Percentiles rank a stretch among this genome's conserved stretches.
Evolutionary conservation across 2,797 vertebrate genomes (phyloP).

Genomic region (Valencia hispanica): DNA sequence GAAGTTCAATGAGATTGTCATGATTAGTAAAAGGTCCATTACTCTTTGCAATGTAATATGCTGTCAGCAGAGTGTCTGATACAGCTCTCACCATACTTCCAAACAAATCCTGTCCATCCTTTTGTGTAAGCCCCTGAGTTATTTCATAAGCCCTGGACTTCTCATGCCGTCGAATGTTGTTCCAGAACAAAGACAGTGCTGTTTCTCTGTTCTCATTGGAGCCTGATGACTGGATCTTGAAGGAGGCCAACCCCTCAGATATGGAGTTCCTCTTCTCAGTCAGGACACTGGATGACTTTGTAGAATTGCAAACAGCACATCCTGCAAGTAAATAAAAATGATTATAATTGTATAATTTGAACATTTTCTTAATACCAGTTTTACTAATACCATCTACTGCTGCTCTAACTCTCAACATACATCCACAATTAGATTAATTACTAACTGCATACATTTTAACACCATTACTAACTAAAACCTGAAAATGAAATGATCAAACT

Average conservation of each 20-base stretch:
- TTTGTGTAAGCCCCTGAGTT: background rate
- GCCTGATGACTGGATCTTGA: too few species aligned
- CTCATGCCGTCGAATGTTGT: background rate
- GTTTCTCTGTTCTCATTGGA: background rate
- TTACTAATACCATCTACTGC: background rate
- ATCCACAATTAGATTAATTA: background rate
- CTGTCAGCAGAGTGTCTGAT: too few species aligned
- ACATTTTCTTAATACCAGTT: background rate
- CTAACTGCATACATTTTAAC: background rate
- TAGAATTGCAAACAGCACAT: background rate
- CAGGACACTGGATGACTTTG: background rate
- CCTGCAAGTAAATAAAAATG: background rate
- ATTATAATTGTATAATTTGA: background rate
- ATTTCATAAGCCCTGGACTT: background rate
- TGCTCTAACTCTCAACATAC: background rate
- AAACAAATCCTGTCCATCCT: too few species aligned
- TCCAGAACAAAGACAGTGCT: background rate
- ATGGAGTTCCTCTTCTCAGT: background rate
- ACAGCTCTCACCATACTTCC: too few species aligned
- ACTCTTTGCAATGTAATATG: too few species aligned
- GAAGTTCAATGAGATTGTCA: too few species aligned
- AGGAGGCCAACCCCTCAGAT: background rate
- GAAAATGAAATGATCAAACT: too few species aligned
- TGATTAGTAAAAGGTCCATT: too few species aligned
- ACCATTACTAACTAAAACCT: background rate